Base-by-base conservation (phyloP, 2,888 invertebrate species). In the Melieria picta region DNA sequence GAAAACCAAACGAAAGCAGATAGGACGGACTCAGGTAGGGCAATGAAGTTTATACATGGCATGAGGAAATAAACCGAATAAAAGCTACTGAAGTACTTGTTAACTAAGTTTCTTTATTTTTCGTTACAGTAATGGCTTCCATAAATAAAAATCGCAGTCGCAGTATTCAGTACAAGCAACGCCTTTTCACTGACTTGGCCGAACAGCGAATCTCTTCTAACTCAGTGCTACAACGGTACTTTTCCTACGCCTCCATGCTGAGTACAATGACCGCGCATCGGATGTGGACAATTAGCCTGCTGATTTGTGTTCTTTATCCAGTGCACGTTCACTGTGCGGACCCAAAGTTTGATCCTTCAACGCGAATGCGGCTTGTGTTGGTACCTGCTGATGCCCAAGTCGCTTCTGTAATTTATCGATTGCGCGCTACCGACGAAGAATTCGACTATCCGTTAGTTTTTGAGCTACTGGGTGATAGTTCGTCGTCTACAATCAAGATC, bases 371-470 rank as follows among this genome's bases (percentile, higher is more conserved):
- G 81, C 90, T 94, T 78, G 93, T 95, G 75, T 89, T 95, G 71
- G 91, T 96, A 72, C 96, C 96, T 69, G 91, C 93, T 65, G 95
- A 95, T 86, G 94, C 94, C 63, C 90, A 93, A 80, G 91, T 94
- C 80, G 93, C 93, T 80, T 92, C 94, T 70, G 92, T 95, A 84
- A 93, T 97, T 87, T 96, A 96, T 89, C 90, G 95, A 80, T 90
- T 96, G 80, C 91, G 95, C 82, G 96, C 95, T 75, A 93, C 93
- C 78, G 96, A 96, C 86, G 93, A 94, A 72, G 93, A 94, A 87
- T 94, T 93, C 85, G 94, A 95, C 87, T 95, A 94, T 87, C 96
- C 96, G 72, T 88, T 96, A 79, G 89, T 91, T 78, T 96, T 96
- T 88, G 92, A 93, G 80, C 90, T 94, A 77, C 90, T 92, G 77